Evolutionary conservation across 1,140 invertebrate species (phyloP).

Genomic region (Drosophila dunni): DNA sequence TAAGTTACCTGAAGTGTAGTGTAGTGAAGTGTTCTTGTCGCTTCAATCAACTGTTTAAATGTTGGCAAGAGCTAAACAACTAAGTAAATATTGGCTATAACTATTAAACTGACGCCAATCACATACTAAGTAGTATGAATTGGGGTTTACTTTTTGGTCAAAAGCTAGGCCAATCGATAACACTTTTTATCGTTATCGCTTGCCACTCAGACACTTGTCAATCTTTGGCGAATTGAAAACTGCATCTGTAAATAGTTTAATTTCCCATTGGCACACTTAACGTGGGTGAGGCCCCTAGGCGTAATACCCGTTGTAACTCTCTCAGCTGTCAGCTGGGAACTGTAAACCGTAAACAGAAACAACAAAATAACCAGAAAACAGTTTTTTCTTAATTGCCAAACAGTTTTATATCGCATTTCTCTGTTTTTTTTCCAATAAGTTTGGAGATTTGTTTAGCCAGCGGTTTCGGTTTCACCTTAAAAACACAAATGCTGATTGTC

Average conservation of each 20-base stretch:
- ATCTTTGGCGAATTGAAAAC: background rate
- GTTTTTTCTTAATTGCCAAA: conserved; percentile 21
- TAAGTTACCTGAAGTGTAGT: too few relatives aligned
- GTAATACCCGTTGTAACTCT: conserved; percentile 27
- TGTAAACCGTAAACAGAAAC: conserved; percentile 3
- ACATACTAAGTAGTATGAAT: too few relatives aligned
- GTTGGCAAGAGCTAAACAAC: too few relatives aligned
- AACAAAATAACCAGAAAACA: conserved; percentile 1
- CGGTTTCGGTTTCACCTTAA: conserved; percentile 35
- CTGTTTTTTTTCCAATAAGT: conserved; percentile 2
- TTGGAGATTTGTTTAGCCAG: conserved; percentile 12
- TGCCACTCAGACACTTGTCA: conserved; percentile 11
- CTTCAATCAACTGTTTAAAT: too few relatives aligned
- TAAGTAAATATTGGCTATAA: too few relatives aligned
- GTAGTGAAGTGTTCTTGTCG: too few relatives aligned
- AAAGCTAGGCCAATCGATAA: background rate
- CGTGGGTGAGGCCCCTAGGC: conserved; percentile 24
- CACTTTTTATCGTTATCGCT: background rate
- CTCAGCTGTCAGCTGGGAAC: conserved; percentile 47
- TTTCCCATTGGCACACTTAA: conserved; percentile 19
- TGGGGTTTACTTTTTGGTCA: background rate
- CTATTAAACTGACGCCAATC: too few relatives aligned
- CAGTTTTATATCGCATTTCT: conserved; percentile 34
- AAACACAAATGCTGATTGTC: background rate
- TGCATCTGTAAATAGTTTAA: conserved; percentile 31